Evolutionary conservation across 2,113 vertebrate species (phyloP), one percentile per base, ranked within the genome.

Genomic region (Eubucco bourcierii): DNA sequence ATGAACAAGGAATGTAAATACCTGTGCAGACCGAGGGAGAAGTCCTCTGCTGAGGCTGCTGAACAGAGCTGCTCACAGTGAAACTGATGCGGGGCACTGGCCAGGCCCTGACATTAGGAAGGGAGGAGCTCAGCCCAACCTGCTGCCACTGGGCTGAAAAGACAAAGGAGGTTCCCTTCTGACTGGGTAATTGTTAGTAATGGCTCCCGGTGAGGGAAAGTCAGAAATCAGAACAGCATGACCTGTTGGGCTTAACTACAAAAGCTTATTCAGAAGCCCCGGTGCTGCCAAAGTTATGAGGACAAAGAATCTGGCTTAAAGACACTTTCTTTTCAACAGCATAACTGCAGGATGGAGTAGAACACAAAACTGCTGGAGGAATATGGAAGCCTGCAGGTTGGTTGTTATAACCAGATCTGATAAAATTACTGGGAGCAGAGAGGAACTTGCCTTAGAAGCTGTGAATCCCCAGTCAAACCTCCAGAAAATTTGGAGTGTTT

Each of bases 401-500:
- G 76, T 90, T 92, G 66, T 92, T 25, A 75, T 74, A 82, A 64
- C 56, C 27, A 34, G 61, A 84, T 70, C 74, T 88, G 70, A 50
- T 65, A 44, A 58, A 88, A 76, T 41, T 34, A 50, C 21, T 76
- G 27, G 47, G 80, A 80, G 20, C 72, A 89, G 44, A 73, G 33
- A 58, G 10, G 18, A 80, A 84, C 33, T 77, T 60, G 50, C 73
- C 15, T 61, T 87, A 60, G 63, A 88, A 92, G 34, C 29, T 75
- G 46, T 59, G 56, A 87, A 87, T 67, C 9, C 37, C 24, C 24
- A 64, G 84, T 86, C 52, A 91, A 91, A 64, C 39, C 31, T 82
- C 25, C 44, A 60, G 68, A 94, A 95, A 93, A 91, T 77, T 67
- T 52, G 93, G 75, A 2, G 0, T 80, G 73, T 91, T 93, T 93